A percentile compares a stretch with the other conserved stretches of the same genome.
Conservation (phyloP, 2,888 invertebrate species). For the Drosophila tanythrix region DNA sequence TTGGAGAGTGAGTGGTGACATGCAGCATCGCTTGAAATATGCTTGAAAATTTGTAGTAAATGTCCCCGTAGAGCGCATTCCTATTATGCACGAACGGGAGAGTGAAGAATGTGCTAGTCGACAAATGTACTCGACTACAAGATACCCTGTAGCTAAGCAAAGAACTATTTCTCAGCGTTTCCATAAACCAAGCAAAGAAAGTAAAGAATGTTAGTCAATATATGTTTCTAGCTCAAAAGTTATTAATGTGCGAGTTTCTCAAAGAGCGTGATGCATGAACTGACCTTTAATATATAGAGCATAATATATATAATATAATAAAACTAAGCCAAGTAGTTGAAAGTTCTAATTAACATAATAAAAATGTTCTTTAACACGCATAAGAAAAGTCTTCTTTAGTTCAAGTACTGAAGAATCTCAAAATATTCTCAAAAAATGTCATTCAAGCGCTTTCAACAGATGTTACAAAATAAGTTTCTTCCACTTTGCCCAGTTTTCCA, state of each 20-base stretch:
- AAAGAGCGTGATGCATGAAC: background rate
- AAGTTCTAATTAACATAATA: constrained; percentile 3
- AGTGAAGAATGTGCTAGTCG: background rate
- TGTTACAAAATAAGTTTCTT: constrained; percentile 13
- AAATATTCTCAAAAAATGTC: constrained; percentile 4
- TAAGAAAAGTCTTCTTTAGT: background rate
- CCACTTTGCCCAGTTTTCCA: constrained; percentile 6
- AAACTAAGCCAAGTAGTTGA: background rate
- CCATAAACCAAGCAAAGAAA: constrained; percentile 1
- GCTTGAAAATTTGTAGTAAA: constrained; percentile 57
- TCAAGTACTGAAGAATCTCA: background rate
- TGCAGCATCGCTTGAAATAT: constrained; percentile 59
- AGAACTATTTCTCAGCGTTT: constrained; percentile 26
- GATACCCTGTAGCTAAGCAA: background rate
- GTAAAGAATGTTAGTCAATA: background rate
- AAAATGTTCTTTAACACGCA: background rate
- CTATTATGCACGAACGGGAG: constrained; percentile 11
- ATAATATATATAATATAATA: background rate
- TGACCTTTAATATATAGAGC: background rate
- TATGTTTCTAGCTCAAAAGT: background rate
- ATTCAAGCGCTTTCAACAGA: background rate
- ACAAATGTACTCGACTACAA: background rate
- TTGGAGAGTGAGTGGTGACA: constrained; percentile 14
- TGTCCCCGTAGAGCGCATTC: constrained; percentile 55
- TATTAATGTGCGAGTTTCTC: background rate